Evolutionary conservation across 2,888 invertebrate species (phyloP).

Genomic region (Ametastegia equiseti): DNA sequence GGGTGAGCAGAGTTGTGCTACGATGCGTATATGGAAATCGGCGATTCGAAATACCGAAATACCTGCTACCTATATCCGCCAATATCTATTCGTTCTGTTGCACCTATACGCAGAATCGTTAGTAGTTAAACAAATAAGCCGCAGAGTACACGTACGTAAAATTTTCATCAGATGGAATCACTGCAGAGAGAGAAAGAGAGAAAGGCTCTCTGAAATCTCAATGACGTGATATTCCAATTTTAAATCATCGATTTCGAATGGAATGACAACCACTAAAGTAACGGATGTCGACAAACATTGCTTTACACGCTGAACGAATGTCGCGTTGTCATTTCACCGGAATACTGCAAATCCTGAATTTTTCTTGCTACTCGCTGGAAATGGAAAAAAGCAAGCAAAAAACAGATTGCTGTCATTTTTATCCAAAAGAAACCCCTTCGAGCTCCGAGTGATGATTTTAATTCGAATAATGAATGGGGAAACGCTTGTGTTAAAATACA

Average conservation of each 20-base stretch:
- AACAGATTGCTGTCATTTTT: too few relatives aligned
- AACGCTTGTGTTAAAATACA: too few relatives aligned
- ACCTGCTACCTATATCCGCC: not conserved
- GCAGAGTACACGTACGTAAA: not conserved
- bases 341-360: not conserved
- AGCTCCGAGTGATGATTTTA: too few relatives aligned
- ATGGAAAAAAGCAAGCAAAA: not conserved
- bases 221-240: not conserved
- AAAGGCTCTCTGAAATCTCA: not conserved
- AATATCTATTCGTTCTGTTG: not conserved
- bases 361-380: not conserved
- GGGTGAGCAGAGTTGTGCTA: not conserved
- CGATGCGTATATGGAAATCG: not conserved
- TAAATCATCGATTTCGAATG: not conserved
- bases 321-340: not conserved
- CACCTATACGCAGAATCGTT: not conserved
- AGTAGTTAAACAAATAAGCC: not conserved
- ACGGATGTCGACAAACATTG: not conserved
- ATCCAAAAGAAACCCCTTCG: too few relatives aligned
- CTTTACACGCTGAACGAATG: not conserved
- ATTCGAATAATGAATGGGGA: not conserved
- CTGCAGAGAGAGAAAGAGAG: not conserved
- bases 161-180: not conserved
- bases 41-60: not conserved
- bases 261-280: not conserved